phyloP scores from a whole-genome alignment of 2,797 vertebrate genomes.

The Apogon hyalosoma region DNA sequence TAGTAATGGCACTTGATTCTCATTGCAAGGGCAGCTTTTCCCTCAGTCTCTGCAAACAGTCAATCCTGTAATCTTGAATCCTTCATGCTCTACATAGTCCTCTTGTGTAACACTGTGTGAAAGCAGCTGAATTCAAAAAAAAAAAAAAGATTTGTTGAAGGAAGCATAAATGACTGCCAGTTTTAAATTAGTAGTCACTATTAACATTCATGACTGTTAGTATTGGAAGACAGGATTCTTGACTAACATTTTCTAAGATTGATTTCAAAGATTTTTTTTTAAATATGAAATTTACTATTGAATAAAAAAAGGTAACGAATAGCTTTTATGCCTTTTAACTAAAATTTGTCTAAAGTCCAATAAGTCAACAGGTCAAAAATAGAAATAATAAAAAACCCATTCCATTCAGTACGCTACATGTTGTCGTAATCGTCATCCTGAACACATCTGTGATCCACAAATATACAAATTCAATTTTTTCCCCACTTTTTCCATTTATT shows the following conservation, averaged over 20 bases:
- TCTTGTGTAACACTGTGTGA: not conserved
- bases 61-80: not conserved
- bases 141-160: slow-evolving; percentile 19
- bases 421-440: slow-evolving; percentile 10
- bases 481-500: slow-evolving; percentile 82
- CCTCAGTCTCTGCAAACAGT: slow-evolving; percentile 10
- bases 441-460: slow-evolving; percentile 64
- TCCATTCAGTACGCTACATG: slow-evolving; percentile 27
- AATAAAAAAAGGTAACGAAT: slow-evolving; percentile 35
- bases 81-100: not conserved
- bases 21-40: slow-evolving; percentile 12
- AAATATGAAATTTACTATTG: slow-evolving; percentile 25
- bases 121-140: not conserved
- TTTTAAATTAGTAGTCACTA: slow-evolving; percentile 29
- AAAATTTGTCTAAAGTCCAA: slow-evolving; percentile 9
- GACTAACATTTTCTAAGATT: slow-evolving; percentile 19
- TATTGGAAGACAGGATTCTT: slow-evolving; percentile 49
- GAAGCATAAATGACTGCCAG: slow-evolving; percentile 12
- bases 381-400: slow-evolving; percentile 13
- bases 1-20: slow-evolving; percentile 53
- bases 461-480: slow-evolving; percentile 75
- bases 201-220: slow-evolving; percentile 23
- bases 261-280: slow-evolving; percentile 26
- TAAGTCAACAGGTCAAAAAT: slow-evolving; percentile 33
- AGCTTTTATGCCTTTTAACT: slow-evolving; percentile 9